Evolutionary conservation across 2,888 invertebrate species (phyloP).

Genomic region (Acanthosepion lycidas): DNA sequence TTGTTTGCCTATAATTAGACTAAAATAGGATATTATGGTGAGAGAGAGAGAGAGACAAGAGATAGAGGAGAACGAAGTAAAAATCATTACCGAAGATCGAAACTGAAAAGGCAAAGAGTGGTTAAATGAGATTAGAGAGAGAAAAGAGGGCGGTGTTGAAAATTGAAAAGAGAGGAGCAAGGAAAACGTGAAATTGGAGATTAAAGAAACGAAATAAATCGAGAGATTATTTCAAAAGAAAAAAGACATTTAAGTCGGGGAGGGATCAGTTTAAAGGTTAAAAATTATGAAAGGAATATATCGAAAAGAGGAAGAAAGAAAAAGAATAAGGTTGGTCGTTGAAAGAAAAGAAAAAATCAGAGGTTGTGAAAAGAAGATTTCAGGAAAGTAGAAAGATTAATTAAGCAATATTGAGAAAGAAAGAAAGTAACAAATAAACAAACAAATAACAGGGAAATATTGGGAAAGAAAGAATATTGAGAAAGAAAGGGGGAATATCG

Average conservation of each 20-base stretch:
- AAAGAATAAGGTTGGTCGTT: too few relatives aligned
- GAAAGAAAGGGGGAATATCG: background rate
- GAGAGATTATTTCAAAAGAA: background rate
- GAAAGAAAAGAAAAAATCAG: background rate
- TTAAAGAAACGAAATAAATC: background rate
- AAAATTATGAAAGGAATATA: background rate
- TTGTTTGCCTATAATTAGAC: too few relatives aligned
- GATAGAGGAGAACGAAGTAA: background rate
- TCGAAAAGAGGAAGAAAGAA: background rate
- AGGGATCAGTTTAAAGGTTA: background rate
- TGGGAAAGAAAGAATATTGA: background rate
- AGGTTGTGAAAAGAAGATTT: background rate
- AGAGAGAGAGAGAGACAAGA: too few relatives aligned
- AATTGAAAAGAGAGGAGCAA: background rate
- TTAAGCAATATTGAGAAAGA: background rate
- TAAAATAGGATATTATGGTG: background rate
- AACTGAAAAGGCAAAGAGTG: background rate
- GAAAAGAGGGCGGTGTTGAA: rapidly evolving
- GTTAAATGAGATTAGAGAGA: background rate
- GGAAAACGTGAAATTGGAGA: background rate
- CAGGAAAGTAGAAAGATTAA: background rate
- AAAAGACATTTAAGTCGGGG: too few relatives aligned
- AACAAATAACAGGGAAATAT: background rate
- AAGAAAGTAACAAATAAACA: background rate
- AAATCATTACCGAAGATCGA: background rate